Evolutionary conservation across 2,888 invertebrate genomes (phyloP).

Genomic region (Gastracanthus pulcherrimus): DNA sequence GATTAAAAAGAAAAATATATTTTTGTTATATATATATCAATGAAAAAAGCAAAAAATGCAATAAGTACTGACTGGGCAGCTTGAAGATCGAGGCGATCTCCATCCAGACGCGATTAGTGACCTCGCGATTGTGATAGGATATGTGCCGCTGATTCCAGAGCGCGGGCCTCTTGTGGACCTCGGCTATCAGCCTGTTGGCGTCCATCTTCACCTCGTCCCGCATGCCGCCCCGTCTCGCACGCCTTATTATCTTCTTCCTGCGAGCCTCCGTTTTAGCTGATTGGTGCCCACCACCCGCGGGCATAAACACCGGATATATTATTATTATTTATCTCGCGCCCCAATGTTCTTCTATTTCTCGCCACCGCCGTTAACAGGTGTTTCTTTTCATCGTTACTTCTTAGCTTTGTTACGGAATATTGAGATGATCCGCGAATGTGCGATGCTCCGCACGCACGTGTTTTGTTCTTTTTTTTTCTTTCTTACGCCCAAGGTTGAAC

Average conservation of each 20-base stretch:
- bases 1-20: neutral
- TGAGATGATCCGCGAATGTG: neutral
- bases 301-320: conserved; percentile 8
- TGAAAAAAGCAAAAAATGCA: neutral
- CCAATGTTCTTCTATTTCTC: neutral
- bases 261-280: neutral
- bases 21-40: neutral
- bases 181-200: conserved; percentile 74
- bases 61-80: conserved; percentile 70
- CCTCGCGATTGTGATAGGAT: conserved; percentile 76
- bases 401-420: too few relatives aligned
- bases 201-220: conserved; percentile 74
- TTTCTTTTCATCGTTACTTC: neutral
- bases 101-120: conserved; percentile 76
- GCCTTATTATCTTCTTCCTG: conserved; percentile 21
- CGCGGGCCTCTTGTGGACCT: conserved; percentile 74
- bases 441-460: neutral
- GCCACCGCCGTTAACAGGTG: conserved; percentile 36
- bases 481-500: neutral
- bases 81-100: conserved; percentile 75
- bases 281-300: conserved; percentile 2
- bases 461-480: neutral
- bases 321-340: neutral
- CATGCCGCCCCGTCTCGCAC: conserved; percentile 51
- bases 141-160: conserved; percentile 76